These are phyloP conservation scores for Champsocephalus esox DNA, from an alignment of 2,797 vertebrate genomes.

Conservation along the genomic window DNA sequence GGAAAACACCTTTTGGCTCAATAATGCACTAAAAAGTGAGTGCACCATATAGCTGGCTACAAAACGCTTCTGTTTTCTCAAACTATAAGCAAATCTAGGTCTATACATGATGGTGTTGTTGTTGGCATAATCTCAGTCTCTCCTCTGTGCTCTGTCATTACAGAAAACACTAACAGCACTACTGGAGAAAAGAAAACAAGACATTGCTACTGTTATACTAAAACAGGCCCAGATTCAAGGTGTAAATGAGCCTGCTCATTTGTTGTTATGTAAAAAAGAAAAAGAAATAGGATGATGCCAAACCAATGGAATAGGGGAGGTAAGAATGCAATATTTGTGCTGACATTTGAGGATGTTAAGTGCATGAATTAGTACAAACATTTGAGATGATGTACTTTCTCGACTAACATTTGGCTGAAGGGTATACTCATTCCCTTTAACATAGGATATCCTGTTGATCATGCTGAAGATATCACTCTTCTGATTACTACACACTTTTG, in stretches of 20 bases:
- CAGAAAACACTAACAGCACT: background rate
- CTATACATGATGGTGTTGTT: slow-evolving; percentile 16
- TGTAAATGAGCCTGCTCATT: background rate
- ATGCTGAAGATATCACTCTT: background rate
- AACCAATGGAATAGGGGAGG: background rate
- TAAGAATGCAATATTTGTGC: background rate
- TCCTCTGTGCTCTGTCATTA: slow-evolving; percentile 6
- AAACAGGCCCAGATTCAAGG: background rate
- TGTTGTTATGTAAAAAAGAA: background rate
- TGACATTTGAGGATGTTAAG: slow-evolving; percentile 10
- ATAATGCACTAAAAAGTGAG: slow-evolving; percentile 18
- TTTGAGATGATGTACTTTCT: slow-evolving; percentile 7
- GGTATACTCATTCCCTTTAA: background rate
- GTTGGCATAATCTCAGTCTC: slow-evolving; percentile 14
- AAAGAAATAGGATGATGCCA: background rate
- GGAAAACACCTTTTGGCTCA: slow-evolving; percentile 39
- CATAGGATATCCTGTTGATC: background rate
- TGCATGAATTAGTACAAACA: background rate
- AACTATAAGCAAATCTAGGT: slow-evolving; percentile 48
- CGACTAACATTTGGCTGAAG: background rate
- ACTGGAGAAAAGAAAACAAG: background rate
- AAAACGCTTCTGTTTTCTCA: slow-evolving; percentile 20
- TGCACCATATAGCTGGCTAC: slow-evolving; percentile 7
- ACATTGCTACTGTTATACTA: background rate
- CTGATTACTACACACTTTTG: background rate